A percentile compares a stretch with the other conserved stretches of the same genome.
Conservation (phyloP, 23 tunicate species). For the Diplosoma virens region DNA sequence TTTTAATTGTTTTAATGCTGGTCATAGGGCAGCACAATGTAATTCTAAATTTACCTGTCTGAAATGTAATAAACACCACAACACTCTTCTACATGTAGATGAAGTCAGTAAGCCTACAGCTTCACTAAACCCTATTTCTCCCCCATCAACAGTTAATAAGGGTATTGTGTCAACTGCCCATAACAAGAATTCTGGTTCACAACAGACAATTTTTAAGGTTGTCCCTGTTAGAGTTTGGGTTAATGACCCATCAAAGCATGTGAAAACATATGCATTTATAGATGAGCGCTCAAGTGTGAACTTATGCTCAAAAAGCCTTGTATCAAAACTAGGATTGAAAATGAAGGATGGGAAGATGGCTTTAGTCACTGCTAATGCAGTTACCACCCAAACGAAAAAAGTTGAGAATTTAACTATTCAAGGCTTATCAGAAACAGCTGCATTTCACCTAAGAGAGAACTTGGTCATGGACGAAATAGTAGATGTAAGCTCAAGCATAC, state of each 20-base stretch:
- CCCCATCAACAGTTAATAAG: too few relatives aligned
- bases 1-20: too few relatives aligned
- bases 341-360: not conserved
- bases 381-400: not conserved
- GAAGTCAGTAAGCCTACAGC: too few relatives aligned
- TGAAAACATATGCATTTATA: not conserved
- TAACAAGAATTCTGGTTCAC: too few relatives aligned
- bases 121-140: too few relatives aligned
- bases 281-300: constrained; percentile 22
- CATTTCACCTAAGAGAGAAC: not conserved
- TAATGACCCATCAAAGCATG: not conserved
- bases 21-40: too few relatives aligned
- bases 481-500: not conserved
- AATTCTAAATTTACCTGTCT: too few relatives aligned
- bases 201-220: constrained; percentile 7
- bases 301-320: not conserved
- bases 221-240: constrained; percentile 12
- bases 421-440: not conserved
- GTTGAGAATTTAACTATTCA: not conserved
- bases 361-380: not conserved
- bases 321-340: not conserved
- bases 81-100: too few relatives aligned
- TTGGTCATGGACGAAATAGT: not conserved
- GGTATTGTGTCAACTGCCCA: too few relatives aligned
- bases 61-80: too few relatives aligned